Percentiles rank a stretch among this genome's conserved stretches.
These are phyloP conservation scores for Merops nubicus DNA, from an alignment of 2,113 vertebrate species.

Conservation along the genomic window DNA sequence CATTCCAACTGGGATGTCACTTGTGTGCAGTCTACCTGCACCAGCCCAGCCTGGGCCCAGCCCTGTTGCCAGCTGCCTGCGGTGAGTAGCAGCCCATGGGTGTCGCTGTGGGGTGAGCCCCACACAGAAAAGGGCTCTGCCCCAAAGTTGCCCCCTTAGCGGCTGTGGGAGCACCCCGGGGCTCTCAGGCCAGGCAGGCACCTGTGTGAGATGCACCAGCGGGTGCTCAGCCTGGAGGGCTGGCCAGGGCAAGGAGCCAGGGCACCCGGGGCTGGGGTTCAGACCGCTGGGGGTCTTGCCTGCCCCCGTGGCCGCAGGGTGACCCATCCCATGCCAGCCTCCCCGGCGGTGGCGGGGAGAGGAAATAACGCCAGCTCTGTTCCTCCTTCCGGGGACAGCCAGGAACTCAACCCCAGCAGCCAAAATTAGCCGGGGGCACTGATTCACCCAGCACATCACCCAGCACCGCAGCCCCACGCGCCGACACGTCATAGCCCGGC, in stretches of 20 bases:
- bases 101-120: neutral
- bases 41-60: neutral
- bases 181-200: neutral
- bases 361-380: neutral
- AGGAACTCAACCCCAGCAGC: neutral
- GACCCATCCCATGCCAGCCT: neutral
- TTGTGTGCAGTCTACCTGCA: neutral
- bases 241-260: neutral
- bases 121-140: neutral
- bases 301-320: fast-evolving
- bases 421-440: neutral
- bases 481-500: neutral
- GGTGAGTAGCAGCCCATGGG: neutral
- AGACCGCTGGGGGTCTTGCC: neutral
- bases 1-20: neutral
- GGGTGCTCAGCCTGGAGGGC: neutral
- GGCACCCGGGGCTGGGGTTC: neutral
- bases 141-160: neutral
- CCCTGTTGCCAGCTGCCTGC: neutral
- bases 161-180: neutral
- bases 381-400: neutral
- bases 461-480: neutral
- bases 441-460: neutral
- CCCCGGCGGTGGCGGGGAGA: neutral
- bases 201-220: neutral